A percentile compares a stretch with the other conserved stretches of the same genome.
Conservation (phyloP, 2,113 vertebrate species). For the Podarcis raffonei region DNA sequence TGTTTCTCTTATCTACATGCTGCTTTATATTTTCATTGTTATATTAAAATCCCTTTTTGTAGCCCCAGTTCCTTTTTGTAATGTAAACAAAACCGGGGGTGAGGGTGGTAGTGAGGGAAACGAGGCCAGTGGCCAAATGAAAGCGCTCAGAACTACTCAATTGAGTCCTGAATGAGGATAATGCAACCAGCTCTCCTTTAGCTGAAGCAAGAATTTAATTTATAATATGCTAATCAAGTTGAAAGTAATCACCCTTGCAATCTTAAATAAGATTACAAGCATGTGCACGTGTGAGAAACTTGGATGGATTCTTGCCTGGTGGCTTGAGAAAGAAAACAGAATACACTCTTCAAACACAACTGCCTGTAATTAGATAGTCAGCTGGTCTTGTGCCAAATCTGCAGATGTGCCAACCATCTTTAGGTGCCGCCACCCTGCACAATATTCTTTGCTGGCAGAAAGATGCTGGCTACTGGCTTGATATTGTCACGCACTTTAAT, state of each 20-base stretch:
- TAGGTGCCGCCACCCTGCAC: background rate
- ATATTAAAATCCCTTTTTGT: background rate
- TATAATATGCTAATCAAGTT: conserved; percentile 58
- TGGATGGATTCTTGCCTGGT: background rate
- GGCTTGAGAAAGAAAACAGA: conserved; percentile 1
- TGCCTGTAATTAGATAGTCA: conserved; percentile 29
- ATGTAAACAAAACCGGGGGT: background rate
- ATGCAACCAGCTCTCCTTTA: conserved; percentile 50
- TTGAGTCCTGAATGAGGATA: conserved; percentile 42
- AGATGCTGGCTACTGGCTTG: conserved; percentile 1
- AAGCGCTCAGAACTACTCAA: conserved; percentile 10
- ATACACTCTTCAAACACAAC: background rate
- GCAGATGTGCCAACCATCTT: background rate
- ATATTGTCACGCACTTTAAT: conserved; percentile 20
- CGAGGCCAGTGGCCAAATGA: background rate
- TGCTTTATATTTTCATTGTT: background rate
- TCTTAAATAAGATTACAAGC: conserved; percentile 39
- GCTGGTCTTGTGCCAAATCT: background rate
- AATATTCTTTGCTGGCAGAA: background rate
- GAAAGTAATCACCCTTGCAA: conserved; percentile 20
- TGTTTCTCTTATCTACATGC: background rate
- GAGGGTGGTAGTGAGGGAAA: conserved; percentile 34
- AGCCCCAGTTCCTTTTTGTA: background rate
- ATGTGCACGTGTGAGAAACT: background rate
- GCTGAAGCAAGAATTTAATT: conserved; percentile 55